These are phyloP conservation scores for Sinhomidia bicolor DNA, from an alignment of 2,888 invertebrate genomes.

Conservation along the genomic window DNA sequence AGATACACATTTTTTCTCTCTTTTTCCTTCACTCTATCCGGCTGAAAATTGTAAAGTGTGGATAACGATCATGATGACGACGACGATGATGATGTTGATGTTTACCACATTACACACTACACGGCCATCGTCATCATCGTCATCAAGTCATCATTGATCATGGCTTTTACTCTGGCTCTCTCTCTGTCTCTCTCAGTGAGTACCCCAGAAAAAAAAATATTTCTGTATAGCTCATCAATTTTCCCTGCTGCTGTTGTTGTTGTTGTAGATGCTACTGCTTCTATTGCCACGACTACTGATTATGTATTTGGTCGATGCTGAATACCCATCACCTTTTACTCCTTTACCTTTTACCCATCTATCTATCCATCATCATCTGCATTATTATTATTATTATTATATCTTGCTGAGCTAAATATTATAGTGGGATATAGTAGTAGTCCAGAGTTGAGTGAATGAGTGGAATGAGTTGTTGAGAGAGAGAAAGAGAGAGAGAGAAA, in stretches of 20 bases:
- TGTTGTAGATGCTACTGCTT: no score
- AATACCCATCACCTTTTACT: background rate
- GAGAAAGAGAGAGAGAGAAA: no score
- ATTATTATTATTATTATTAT: constrained; percentile 6
- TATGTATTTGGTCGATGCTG: constrained; percentile 10
- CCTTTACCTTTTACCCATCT: background rate
- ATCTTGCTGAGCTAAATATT: no score
- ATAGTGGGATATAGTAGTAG: no score
- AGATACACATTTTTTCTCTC: constrained; percentile 16
- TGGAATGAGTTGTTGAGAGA: constrained; percentile 20
- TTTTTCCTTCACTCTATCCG: no score
- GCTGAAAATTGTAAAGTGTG: constrained; percentile 21
- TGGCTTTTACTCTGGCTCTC: constrained; percentile 38
- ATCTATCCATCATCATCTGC: background rate
- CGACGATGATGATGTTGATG: constrained; percentile 31
- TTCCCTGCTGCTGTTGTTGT: constrained; percentile 25
- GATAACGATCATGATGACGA: constrained; percentile 30
- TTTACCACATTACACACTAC: constrained; percentile 34
- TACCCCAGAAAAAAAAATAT: constrained; percentile 10
- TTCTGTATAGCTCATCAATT: constrained; percentile 63
- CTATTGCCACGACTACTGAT: no score
- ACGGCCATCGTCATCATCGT: background rate
- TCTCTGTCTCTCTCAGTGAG: background rate
- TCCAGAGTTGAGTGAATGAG: background rate
- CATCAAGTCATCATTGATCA: constrained; percentile 10